Evolutionary conservation across 2,113 vertebrate genomes (phyloP), one percentile per base, ranked within the genome.

Genomic region (Hucho hucho): DNA sequence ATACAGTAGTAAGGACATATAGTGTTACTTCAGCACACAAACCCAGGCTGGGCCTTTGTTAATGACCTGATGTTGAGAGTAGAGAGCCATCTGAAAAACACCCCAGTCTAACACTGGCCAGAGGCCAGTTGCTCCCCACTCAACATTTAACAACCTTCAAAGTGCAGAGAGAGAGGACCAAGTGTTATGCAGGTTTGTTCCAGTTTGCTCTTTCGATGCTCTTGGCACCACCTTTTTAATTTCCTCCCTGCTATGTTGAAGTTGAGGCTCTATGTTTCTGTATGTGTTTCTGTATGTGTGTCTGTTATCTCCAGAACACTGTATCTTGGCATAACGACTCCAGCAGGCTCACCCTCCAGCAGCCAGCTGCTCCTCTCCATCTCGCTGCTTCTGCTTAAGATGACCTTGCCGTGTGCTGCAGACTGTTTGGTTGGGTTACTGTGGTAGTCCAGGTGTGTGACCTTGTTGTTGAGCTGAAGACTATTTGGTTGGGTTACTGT

Each of bases 51-150:
- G 29, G 29, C 29, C 29, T 32, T 32, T 32, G 29, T 1, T 32
- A 43, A 11, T 43, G 37, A 43, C 37, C 37, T 3, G 37, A 43
- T 43, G 37, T 11, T 11, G 37, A 43, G 37, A 43, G 37, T 12
- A 43, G 9, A 11, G 37, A 11, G 37, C 37, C 37, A 43, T 12
- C 37, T 43, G 37, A 43, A 43, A 0, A 43, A 43, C 7, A 43
- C 37, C 9, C 7, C 37, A 43, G 37, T 43, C 37, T 11, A 43
- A 43, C 37, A 43, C 37, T 43, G 37, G 9, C 37, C 11, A 43
- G 37, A 43, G 9, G n/a, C n/a, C n/a, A n/a, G 75, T 79, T 82
- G 74, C 74, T 80, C 65, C 83, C 75, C 43, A 65, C 49, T 53
- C 49, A 53, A 4, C 49, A 14, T 18, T 43, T 43, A 53, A 16